Evolutionary conservation across 2,888 invertebrate species (phyloP), one percentile per base, ranked within the genome.

Genomic region (Caenorhabditis imperialis): DNA sequence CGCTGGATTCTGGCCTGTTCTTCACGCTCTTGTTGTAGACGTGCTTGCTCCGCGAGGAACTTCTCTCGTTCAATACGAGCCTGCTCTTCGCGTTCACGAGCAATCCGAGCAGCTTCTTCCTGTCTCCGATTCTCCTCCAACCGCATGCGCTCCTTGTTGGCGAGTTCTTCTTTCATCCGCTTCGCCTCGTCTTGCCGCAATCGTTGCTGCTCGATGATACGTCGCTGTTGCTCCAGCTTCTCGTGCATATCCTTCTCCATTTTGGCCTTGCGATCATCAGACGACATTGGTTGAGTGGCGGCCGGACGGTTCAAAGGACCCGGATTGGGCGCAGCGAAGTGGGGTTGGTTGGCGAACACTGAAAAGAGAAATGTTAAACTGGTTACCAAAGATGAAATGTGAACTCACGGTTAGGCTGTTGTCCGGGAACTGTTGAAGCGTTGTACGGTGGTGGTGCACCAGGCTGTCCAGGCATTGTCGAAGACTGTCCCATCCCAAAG

Each of bases 21-120:
- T 22, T 62, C 75, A 47, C 40, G 20, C 12, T 93, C 89, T 95
- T 92, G 88, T 97, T 97, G 86, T 98, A 98, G 89, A 98, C 98
- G 89, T 96, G 96, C 33, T 93, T 91, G 42, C 20, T 42, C 20
- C 7, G 14, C 7, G 6, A 42, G 42, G 10, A 42, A 20, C 7
- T 7, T n/a, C 42, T 18, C 18, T 42, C 14, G 20, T 8, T 16
- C 18, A 7, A 42, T 16, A 42, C 42, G 20, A 8, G 20, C 42
- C 14, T 20, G 42, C 42, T 42, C 42, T n/a, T 16, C 42, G n/a
- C 42, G 16, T 8, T 20, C 20, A 12, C 42, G 20, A 8, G 42
- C 42, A 6, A 30, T 7, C 10, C 42, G 6, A 8, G 42, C 20
- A 12, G 6, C 20, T 18, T 42, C 18, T 7, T 12, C n/a, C 42